These are phyloP conservation scores for Masticophis lateralis DNA, from an alignment of 2,797 vertebrate genomes.

Conservation along the genomic window DNA sequence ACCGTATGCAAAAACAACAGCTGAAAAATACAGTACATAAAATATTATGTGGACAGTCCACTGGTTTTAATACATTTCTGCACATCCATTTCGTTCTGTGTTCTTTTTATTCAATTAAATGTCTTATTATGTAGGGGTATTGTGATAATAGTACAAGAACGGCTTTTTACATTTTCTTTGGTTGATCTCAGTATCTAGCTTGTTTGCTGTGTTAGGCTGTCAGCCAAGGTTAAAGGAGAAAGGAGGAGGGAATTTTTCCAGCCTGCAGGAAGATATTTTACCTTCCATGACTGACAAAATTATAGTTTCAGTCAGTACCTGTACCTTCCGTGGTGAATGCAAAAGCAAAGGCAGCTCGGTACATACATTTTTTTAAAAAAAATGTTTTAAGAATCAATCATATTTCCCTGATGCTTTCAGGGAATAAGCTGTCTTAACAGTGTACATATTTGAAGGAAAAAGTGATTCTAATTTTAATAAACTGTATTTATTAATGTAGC, in stretches of 20 bases:
- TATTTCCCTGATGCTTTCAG: not conserved
- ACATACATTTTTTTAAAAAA: not conserved
- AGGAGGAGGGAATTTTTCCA: not conserved
- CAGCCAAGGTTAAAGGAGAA: slow-evolving; percentile 21
- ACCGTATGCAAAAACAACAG: slow-evolving; percentile 44
- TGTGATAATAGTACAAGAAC: slow-evolving; percentile 8
- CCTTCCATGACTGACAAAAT: not conserved
- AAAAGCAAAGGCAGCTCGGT: not conserved
- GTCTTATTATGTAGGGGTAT: not conserved
- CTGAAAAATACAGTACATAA: slow-evolving; percentile 15
- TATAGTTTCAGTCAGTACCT: not conserved
- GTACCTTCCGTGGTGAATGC: not conserved
- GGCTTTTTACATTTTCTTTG: not conserved
- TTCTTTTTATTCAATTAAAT: not conserved
- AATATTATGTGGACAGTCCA: not conserved
- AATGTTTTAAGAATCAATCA: not conserved
- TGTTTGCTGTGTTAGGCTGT: slow-evolving; percentile 4
- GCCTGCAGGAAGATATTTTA: not conserved
- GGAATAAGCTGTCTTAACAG: not conserved
- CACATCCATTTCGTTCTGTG: not conserved
- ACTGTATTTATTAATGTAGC: not conserved
- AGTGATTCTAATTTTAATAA: not conserved
- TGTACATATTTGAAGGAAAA: not conserved
- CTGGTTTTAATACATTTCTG: not conserved
- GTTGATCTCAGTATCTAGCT: not conserved